Percentiles rank a stretch among this genome's conserved stretches.
Conservation (phyloP, 2,888 invertebrate species). For the Cristatella mucedo region DNA sequence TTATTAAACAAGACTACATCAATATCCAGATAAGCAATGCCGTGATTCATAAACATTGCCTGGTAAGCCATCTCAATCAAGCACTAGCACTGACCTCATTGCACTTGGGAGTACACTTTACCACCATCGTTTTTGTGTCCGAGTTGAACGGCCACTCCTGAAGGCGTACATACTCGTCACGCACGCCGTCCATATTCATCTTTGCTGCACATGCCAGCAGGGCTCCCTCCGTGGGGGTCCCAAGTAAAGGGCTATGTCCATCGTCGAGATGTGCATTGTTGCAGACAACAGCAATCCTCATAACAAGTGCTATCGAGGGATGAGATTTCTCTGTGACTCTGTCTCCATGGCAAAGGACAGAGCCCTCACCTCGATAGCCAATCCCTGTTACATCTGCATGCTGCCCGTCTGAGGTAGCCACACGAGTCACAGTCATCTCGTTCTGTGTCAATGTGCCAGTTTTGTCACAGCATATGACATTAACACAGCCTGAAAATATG, state of each 20-base stretch:
- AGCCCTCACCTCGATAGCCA: conserved; percentile 74
- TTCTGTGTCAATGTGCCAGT: conserved; percentile 96
- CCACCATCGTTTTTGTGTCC: conserved; percentile 97
- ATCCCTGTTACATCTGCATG: conserved; percentile 64
- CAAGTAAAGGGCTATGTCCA: conserved; percentile 64
- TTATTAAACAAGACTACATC: too few species aligned
- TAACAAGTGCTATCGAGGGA: conserved; percentile 37
- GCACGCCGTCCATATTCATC: conserved; percentile 64
- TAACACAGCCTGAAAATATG: conserved; percentile 57
- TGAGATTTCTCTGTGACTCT: conserved; percentile 28
- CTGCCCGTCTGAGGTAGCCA: conserved; percentile 62
- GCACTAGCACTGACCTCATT: too few species aligned
- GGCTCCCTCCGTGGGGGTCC: conserved; percentile 93
- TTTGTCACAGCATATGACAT: conserved; percentile 91
- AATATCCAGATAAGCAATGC: too few species aligned
- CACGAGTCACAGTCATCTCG: conserved; percentile 95
- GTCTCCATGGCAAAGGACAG: conserved; percentile 45
- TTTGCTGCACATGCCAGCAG: conserved; percentile 80
- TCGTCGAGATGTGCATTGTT: conserved; percentile 83
- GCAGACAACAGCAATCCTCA: conserved; percentile 60
- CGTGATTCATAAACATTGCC: too few species aligned
- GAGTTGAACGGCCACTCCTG: conserved; percentile 94
- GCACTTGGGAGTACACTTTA: too few species aligned
- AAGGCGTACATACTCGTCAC: conserved; percentile 63
- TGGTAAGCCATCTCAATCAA: too few species aligned